Percentiles rank a stretch among this genome's conserved stretches.
These are phyloP conservation scores for Turnix velox DNA, from an alignment of 2,113 vertebrate genomes.

Conservation along the genomic window DNA sequence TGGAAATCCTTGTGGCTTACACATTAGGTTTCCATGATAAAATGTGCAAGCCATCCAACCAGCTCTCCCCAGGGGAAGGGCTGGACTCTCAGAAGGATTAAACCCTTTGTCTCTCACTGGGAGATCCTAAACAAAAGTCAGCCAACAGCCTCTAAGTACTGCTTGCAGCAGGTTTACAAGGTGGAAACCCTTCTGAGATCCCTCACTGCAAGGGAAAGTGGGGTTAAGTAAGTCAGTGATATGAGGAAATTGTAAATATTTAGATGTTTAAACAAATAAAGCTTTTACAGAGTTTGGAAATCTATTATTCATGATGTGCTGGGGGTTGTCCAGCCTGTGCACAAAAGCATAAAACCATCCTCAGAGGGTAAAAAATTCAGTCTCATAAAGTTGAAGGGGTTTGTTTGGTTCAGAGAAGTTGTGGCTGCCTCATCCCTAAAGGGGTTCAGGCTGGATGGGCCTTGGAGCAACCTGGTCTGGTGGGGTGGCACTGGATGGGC, in stretches of 20 bases:
- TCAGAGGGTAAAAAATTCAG: not conserved
- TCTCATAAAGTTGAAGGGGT: not conserved
- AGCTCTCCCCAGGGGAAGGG: not conserved
- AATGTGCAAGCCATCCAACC: not conserved
- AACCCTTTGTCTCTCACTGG: not conserved
- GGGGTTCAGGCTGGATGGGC: too few relatives aligned
- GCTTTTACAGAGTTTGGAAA: not conserved
- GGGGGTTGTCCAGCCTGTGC: not conserved
- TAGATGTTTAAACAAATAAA: conserved; percentile 28
- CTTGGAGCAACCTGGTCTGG: too few relatives aligned
- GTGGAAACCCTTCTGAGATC: not conserved
- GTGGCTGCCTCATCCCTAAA: too few relatives aligned
- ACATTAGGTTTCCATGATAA: not conserved
- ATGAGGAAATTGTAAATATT: conserved; percentile 33
- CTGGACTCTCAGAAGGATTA: not conserved
- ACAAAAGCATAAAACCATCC: not conserved
- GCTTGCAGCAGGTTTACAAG: not conserved
- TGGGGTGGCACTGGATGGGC: too few relatives aligned
- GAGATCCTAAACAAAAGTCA: not conserved
- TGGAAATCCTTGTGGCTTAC: not conserved
- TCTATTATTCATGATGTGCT: conserved; percentile 8
- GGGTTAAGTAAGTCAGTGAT: not conserved
- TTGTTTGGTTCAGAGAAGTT: too few relatives aligned
- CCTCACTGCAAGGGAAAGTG: not conserved
- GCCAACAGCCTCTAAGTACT: not conserved